These are phyloP conservation scores for Melinaea marsaeus DNA, from an alignment of 2,888 invertebrate genomes.

Conservation along the genomic window DNA sequence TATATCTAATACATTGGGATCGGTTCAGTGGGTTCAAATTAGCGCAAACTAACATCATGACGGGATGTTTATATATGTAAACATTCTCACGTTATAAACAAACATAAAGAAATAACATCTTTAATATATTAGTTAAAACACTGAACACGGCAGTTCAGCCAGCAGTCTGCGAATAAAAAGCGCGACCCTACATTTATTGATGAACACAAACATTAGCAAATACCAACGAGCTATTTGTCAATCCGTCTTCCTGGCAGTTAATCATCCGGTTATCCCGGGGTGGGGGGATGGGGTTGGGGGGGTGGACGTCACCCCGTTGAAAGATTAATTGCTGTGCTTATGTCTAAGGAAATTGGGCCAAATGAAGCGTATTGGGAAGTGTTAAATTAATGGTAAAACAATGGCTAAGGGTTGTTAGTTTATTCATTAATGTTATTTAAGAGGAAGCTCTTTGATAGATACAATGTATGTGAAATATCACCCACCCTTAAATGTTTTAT, in stretches of 20 bases:
- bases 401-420: constrained; percentile 6
- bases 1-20: too few relatives aligned
- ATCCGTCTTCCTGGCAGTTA: constrained; percentile 75
- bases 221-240: constrained; percentile 77
- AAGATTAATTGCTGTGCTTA: constrained; percentile 74
- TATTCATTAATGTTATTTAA: background rate
- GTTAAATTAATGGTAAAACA: constrained; percentile 11
- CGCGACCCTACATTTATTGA: constrained; percentile 62
- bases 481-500: background rate
- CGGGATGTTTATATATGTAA: too few relatives aligned
- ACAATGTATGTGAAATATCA: too few relatives aligned
- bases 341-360: constrained; percentile 58
- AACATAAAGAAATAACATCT: too few relatives aligned
- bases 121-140: too few relatives aligned
- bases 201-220: constrained; percentile 72
- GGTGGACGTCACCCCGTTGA: constrained; percentile 61
- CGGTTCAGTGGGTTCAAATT: too few relatives aligned
- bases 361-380: constrained; percentile 32
- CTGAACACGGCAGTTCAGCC: constrained; percentile 16
- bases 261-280: constrained; percentile 65
- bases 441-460: background rate
- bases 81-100: too few relatives aligned
- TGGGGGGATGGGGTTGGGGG: constrained; percentile 35
- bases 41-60: too few relatives aligned
- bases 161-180: constrained; percentile 28